Base-by-base conservation (phyloP, 2,888 invertebrate genomes). In the Dasypogon diadema region DNA sequence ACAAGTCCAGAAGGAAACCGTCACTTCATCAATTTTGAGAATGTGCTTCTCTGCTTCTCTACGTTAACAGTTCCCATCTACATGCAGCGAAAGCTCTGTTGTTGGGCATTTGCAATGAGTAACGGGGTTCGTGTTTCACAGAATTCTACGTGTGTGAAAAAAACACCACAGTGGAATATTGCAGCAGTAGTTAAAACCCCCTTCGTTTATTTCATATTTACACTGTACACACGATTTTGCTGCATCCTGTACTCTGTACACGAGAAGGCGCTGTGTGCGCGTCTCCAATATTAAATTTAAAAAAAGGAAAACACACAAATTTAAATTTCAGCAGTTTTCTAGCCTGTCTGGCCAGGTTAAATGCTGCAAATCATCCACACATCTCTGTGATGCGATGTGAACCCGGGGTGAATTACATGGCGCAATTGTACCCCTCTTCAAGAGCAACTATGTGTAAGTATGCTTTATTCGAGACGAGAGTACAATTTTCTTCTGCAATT, bases 311-410 rank as follows among this genome's bases (percentile, higher is more conserved):
- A n/a, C n/a, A n/a, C n/a, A n/a, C n/a, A n/a, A n/a, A 60, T 37
- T 60, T 60, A 37, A 60, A 21, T 18, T 60, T 60, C 37, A 60
- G 21, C 37, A 37, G 60, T 18, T 37, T 60, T 37, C n/a, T 37
- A 60, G 60, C 37, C 60, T 34, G 60, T 60, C 60, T 60, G 34
- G 34, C 37, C 60, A 14, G 60, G 60, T 60, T 37, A 60, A 60
- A 60, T 60, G 60, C 60, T 21, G 60, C 37, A 37, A 37, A 60
- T 60, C 37, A 18, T 34, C 8, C 60, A 60, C 12, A 42, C 21
- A 60, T 60, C 18, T 21, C 37, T 21, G 37, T 37, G 18, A 6
- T n/a, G 37, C 60, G 18, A 6, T n/a, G 37, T 30, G 12, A 18
- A 18, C 22, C 18, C 60, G 16, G 60, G 37, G 60, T 60, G 37